Conservation (phyloP, 2,113 vertebrate species). For the Rattus rattus region DNA sequence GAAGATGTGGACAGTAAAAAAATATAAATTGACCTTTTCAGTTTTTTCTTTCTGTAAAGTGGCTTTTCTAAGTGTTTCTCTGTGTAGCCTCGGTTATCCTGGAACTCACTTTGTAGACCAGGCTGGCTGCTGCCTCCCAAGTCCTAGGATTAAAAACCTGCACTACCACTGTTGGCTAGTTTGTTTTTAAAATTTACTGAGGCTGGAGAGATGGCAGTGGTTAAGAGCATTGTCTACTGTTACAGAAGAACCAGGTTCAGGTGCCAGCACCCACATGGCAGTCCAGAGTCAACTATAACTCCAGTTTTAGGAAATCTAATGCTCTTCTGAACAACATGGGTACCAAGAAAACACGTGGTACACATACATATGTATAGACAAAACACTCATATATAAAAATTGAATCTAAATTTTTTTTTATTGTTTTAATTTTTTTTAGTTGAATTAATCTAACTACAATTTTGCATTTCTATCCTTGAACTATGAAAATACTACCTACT, state of each 20-base stretch:
- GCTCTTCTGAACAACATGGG: background rate
- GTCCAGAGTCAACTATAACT: background rate
- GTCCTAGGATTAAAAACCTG: no score
- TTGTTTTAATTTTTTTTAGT: background rate
- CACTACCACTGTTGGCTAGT: background rate
- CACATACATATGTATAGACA: background rate
- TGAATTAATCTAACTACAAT: background rate
- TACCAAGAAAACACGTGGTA: background rate
- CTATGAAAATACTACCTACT: background rate
- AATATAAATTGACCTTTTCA: background rate
- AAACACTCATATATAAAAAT: background rate
- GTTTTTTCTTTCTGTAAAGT: background rate
- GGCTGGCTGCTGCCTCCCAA: no score
- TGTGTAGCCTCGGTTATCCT: no score
- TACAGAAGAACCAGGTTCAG: background rate
- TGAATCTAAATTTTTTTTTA: background rate
- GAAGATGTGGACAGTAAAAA: background rate
- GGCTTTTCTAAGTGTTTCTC: no score
- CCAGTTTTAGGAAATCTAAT: background rate
- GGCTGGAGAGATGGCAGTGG: background rate
- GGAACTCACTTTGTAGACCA: no score
- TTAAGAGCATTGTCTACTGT: background rate
- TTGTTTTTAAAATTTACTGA: background rate
- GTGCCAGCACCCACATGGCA: background rate
- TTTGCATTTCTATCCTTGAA: background rate